phyloP scores from a whole-genome alignment of 2,113 vertebrate genomes.

The Malaclemys terrapin region DNA sequence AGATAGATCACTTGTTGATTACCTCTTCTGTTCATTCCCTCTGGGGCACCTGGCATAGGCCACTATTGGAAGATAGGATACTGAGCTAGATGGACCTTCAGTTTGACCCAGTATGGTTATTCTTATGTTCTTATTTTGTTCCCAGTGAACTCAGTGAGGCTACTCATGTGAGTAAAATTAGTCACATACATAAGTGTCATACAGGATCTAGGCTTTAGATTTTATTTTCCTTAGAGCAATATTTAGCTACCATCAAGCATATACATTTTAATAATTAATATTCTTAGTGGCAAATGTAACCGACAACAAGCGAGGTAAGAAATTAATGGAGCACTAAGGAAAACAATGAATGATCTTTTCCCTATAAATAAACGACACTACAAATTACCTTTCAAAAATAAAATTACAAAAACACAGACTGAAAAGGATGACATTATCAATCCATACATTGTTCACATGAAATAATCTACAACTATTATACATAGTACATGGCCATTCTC shows the following conservation, averaged over 20 bases:
- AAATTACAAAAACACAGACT: neutral
- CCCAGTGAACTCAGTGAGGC: no score
- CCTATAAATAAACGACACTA: neutral
- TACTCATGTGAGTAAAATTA: no score
- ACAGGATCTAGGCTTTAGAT: no score
- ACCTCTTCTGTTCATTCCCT: no score
- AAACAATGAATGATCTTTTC: accelerated
- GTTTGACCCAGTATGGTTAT: no score
- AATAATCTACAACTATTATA: neutral
- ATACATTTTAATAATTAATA: neutral
- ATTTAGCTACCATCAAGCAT: accelerated
- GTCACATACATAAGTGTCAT: no score
- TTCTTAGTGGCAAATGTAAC: neutral
- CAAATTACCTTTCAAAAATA: neutral
- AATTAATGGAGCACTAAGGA: neutral
- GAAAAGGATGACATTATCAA: neutral
- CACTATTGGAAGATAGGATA: no score
- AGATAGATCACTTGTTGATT: no score
- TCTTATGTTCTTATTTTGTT: no score
- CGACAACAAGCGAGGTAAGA: neutral
- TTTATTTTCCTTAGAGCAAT: neutral
- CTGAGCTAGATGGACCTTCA: no score
- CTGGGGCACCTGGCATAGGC: no score
- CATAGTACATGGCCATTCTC: neutral
- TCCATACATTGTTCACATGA: neutral